Conservation (phyloP, 2,797 vertebrate genomes). For the Dromococcyx pavoninus region DNA sequence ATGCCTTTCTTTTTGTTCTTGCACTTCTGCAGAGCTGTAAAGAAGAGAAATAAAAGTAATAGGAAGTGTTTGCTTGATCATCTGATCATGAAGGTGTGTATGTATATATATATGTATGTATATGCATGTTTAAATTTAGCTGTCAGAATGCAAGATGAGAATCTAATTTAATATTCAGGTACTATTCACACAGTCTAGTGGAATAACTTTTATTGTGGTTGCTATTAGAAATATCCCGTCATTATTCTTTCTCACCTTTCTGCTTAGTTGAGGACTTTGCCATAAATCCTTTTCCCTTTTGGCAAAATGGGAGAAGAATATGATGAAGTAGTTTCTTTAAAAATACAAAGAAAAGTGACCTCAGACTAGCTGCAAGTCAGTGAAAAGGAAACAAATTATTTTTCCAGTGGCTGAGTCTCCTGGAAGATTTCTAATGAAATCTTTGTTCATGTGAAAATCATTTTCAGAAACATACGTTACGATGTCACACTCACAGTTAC, state of each 20-base stretch:
- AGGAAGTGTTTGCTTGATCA: not conserved
- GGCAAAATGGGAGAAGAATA: not conserved
- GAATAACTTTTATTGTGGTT: not conserved
- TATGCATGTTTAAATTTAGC: not conserved
- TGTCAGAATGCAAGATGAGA: not conserved
- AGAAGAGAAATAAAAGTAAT: not conserved
- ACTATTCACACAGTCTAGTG: not conserved
- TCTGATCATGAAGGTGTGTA: not conserved
- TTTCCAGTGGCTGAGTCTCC: not conserved
- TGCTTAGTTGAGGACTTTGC: not conserved
- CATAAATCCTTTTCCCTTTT: conserved; percentile 23
- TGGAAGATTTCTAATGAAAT: not conserved
- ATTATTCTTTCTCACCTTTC: not conserved
- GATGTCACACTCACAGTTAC: not conserved
- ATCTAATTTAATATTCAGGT: not conserved
- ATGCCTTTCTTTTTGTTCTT: not conserved
- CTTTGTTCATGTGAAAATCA: not conserved
- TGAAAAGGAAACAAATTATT: conserved; percentile 14
- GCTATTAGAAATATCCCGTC: not conserved
- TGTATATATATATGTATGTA: not conserved
- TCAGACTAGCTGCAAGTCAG: not conserved
- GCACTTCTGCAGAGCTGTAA: not conserved
- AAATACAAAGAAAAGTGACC: not conserved
- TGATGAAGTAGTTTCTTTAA: not conserved
- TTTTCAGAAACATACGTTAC: not conserved